phyloP scores from a whole-genome alignment of 2,888 invertebrate genomes.

The Sepiola atlantica region DNA sequence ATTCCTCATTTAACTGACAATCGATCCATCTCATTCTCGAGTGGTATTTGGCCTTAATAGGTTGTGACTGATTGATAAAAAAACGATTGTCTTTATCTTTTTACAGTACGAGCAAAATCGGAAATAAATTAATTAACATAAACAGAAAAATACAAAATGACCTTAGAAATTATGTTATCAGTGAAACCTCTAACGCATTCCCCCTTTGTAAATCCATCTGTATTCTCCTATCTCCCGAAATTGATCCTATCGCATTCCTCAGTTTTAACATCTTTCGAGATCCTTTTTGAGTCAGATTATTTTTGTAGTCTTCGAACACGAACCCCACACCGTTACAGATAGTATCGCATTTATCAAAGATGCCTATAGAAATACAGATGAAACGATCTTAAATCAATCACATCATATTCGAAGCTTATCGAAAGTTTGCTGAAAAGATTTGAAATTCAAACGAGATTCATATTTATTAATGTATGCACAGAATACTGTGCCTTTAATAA shows the following conservation, averaged over 20 bases:
- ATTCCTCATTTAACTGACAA: no score
- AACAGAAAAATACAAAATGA: no score
- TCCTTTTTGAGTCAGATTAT: neutral
- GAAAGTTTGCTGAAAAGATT: slow-evolving; percentile 13
- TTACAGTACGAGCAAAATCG: no score
- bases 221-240: neutral
- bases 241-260: neutral
- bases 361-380: neutral
- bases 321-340: neutral
- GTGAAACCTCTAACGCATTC: no score
- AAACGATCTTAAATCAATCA: neutral
- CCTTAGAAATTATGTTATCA: no score
- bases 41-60: no score
- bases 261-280: neutral
- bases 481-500: neutral
- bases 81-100: no score
- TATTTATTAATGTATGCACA: neutral
- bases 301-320: neutral
- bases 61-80: no score
- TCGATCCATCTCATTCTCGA: no score
- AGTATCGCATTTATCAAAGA: neutral
- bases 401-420: neutral
- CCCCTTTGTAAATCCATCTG: neutral
- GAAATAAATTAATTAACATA: no score
- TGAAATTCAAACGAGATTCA: slow-evolving; percentile 9